Evolutionary conservation across 1,140 invertebrate species (phyloP).

Genomic region (Penaeus vannamei): DNA sequence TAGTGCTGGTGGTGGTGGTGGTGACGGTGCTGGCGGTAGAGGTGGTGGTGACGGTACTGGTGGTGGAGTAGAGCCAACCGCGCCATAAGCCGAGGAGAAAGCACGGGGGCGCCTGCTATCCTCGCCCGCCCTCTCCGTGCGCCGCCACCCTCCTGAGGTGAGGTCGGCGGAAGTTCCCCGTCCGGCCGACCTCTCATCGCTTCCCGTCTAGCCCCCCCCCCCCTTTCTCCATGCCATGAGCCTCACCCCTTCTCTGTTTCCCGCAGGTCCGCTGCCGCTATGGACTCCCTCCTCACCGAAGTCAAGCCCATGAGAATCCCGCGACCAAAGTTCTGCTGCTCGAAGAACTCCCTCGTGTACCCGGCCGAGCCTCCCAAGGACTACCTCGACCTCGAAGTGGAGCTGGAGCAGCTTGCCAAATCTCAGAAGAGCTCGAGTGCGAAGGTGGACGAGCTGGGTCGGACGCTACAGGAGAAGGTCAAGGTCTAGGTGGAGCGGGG

Average conservation of each 20-base stretch:
- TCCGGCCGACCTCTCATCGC: no score
- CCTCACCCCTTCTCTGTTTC: not conserved
- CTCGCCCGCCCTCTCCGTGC: no score
- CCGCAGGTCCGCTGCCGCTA: slow-evolving; percentile 69
- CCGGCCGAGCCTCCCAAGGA: slow-evolving; percentile 80
- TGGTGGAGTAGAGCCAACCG: no score
- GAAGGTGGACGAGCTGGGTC: slow-evolving; percentile 78
- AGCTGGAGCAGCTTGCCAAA: slow-evolving; percentile 69
- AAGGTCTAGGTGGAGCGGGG: slow-evolving; percentile 72
- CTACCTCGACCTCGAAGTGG: slow-evolving; percentile 75
- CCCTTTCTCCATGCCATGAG: not conserved
- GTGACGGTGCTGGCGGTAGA: no score
- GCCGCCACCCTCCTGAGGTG: no score
- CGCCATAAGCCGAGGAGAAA: no score
- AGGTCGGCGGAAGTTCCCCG: no score
- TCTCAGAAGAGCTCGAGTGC: slow-evolving; percentile 63
- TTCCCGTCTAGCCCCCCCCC: no score
- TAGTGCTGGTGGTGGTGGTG: no score
- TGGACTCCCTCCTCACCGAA: slow-evolving; percentile 87
- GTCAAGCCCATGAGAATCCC: slow-evolving; percentile 86
- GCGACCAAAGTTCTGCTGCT: slow-evolving; percentile 82
- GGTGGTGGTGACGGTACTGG: no score
- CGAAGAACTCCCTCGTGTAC: slow-evolving; percentile 74
- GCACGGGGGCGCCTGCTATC: no score
- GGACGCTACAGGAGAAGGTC: slow-evolving; percentile 82